These are phyloP conservation scores for Eledona agricola DNA, from an alignment of 2,888 invertebrate genomes.

Conservation along the genomic window DNA sequence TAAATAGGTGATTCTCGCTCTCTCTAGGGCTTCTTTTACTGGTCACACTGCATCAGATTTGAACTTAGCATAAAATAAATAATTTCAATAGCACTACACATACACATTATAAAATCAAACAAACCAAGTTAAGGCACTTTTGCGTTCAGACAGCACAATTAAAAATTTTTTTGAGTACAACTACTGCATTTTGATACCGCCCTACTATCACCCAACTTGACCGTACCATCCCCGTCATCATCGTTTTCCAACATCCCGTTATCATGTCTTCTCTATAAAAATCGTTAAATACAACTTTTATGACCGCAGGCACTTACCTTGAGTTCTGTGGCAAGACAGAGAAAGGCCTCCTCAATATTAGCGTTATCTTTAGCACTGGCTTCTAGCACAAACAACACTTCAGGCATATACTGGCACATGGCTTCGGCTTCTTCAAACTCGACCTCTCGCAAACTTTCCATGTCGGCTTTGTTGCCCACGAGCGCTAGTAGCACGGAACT, in stretches of 20 bases:
- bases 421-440: slow-evolving; percentile 87
- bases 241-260: slow-evolving; percentile 69
- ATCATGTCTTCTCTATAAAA: slow-evolving; percentile 78
- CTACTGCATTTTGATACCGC: slow-evolving; percentile 74
- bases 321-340: slow-evolving; percentile 84
- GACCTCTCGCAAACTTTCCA: slow-evolving; percentile 82
- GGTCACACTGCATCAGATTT: no score
- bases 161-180: slow-evolving; percentile 63
- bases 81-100: slow-evolving; percentile 20
- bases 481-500: slow-evolving; percentile 89
- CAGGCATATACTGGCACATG: slow-evolving; percentile 85
- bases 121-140: slow-evolving; percentile 29
- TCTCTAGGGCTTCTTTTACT: no score
- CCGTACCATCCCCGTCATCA: slow-evolving; percentile 72
- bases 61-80: slow-evolving; percentile 15
- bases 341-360: slow-evolving; percentile 89
- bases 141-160: slow-evolving; percentile 24
- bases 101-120: slow-evolving; percentile 17
- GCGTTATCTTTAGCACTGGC: slow-evolving; percentile 92
- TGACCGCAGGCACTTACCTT: slow-evolving; percentile 67
- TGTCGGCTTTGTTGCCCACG: slow-evolving; percentile 92
- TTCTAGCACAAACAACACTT: slow-evolving; percentile 86
- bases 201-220: slow-evolving; percentile 74
- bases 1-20: no score
- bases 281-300: no score